Base-by-base conservation (phyloP, 2,888 invertebrate species). In the Leptinotarsa juncta region DNA sequence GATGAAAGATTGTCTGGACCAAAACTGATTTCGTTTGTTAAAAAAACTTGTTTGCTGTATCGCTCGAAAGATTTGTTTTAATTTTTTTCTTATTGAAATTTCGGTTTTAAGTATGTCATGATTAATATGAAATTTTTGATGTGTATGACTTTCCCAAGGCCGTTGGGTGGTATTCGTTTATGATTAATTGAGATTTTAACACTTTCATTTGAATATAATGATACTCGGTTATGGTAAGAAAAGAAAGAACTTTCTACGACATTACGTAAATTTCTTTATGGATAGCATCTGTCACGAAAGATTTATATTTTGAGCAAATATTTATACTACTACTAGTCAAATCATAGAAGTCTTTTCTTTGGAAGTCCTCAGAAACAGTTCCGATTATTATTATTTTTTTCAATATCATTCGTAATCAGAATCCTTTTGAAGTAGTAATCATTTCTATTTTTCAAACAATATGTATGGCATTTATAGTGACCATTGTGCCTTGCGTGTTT, bases 101-200 rank as follows among this genome's bases (percentile, higher is more conserved):
- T 75, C 70, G 72, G 72, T 70, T 75, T 70, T 79, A 82, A 82
- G 82, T 82, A 81, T 82, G 82, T 82, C 82, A 82, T 82, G 82
- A 82, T 81, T 80, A 78, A 81, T 82, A 77, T 72, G 78, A 76
- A 78, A 80, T 81, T 79, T 79, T 77, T 73, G 70, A 72, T 75
- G 76, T 76, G 74, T 69, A 66, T 73, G 76, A 65, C 57, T 75
- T 77, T 74, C 73, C 77, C 80, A 81, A 81, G 81, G 80, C 68
- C 79, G 77, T 62, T 62, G 62, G 62, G 62, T 62, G 62, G 62
- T 32, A 62, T 62, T 62, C 53, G 50, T 67, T 53, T 20, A 67
- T 51, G 26, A 51, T 67, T 53, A 20, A 51, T 67, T 26, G 51
- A 32, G 16, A 53, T 26, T 67, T 67, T 7, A 51, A 67, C 50